phyloP scores from a whole-genome alignment of 2,797 vertebrate genomes.

The Sparus aurata region DNA sequence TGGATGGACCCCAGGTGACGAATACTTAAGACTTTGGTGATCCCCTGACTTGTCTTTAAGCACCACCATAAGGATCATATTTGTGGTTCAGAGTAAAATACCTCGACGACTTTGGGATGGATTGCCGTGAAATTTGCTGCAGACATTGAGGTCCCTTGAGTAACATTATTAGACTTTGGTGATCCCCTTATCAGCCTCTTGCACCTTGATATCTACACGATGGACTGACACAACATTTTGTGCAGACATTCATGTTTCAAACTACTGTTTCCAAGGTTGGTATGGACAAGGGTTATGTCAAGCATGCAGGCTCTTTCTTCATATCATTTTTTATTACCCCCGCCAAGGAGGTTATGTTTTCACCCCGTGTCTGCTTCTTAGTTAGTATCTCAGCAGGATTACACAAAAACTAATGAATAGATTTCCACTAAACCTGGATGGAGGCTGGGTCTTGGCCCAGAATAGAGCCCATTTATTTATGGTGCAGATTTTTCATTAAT shows the following conservation, averaged over 20 bases:
- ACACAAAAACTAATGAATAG: too few relatives aligned
- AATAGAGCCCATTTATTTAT: too few relatives aligned
- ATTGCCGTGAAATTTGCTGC: neutral
- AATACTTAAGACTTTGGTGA: neutral
- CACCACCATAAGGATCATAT: neutral
- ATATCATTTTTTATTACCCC: too few relatives aligned
- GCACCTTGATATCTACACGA: neutral
- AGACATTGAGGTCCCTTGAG: neutral
- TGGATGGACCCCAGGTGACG: neutral
- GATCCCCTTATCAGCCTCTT: neutral
- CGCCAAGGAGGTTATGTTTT: too few relatives aligned
- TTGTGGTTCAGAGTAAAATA: neutral
- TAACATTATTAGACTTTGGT: neutral
- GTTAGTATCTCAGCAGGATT: too few relatives aligned
- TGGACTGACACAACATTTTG: neutral
- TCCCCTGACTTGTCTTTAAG: neutral
- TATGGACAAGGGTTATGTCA: too few relatives aligned
- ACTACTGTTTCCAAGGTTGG: neutral
- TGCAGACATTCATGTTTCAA: neutral
- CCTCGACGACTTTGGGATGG: neutral
- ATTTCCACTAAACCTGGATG: too few relatives aligned
- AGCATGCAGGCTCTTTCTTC: too few relatives aligned
- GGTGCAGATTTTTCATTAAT: too few relatives aligned
- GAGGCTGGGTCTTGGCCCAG: too few relatives aligned
- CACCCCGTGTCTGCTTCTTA: too few relatives aligned